These are phyloP conservation scores for Macropis europaea DNA, from an alignment of 2,888 invertebrate species.

Conservation along the genomic window DNA sequence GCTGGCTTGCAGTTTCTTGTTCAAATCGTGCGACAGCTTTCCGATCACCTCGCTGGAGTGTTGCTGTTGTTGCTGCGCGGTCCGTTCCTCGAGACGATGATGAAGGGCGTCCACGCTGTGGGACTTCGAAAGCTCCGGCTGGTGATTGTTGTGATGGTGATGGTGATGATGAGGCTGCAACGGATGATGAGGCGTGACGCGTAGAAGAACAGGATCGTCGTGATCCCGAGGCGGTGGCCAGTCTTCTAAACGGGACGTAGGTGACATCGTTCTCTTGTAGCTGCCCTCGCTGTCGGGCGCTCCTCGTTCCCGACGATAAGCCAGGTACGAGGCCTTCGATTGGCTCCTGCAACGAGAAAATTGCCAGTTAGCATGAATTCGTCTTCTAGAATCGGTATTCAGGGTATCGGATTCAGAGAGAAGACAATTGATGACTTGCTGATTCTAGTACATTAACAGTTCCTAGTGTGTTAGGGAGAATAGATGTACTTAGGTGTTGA, in stretches of 20 bases:
- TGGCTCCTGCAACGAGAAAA: constrained; percentile 83
- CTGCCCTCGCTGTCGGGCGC: constrained; percentile 87
- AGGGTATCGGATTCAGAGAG: no score
- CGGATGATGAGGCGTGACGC: constrained; percentile 73
- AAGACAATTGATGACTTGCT: no score
- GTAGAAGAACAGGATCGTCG: constrained; percentile 75
- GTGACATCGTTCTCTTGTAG: constrained; percentile 88
- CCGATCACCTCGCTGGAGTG: constrained; percentile 81
- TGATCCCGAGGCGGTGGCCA: constrained; percentile 71
- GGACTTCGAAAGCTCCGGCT: constrained; percentile 69
- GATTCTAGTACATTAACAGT: no score
- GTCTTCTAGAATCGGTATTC: no score
- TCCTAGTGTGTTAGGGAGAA: no score
- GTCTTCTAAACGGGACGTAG: constrained; percentile 79
- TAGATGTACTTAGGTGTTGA: no score
- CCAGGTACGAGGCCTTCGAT: constrained; percentile 89
- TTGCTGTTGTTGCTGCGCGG: constrained; percentile 47
- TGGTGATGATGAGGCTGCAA: constrained; percentile 58
- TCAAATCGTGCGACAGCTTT: constrained; percentile 80
- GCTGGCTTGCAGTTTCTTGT: constrained; percentile 76
- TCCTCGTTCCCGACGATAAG: constrained; percentile 86
- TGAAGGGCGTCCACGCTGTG: constrained; percentile 76
- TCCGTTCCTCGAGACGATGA: constrained; percentile 71
- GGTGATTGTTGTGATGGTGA: constrained; percentile 54
- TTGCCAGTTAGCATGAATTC: no score